phyloP scores from a whole-genome alignment of 30 jellyfish, hydroid and myxozoan genomes.

The Catostylus mosaicus region DNA sequence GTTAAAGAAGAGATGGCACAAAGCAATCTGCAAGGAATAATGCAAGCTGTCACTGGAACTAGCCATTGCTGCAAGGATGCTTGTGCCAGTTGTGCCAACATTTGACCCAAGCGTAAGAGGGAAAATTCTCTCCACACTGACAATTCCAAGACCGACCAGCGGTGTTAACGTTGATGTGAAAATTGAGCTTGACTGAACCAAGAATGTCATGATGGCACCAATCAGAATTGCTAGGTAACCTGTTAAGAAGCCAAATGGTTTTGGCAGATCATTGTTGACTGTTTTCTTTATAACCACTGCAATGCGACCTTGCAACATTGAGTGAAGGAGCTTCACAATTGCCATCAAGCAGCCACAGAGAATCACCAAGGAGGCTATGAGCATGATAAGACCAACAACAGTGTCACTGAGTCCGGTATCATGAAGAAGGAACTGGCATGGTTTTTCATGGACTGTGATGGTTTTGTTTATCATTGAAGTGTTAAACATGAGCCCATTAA shows the following conservation, averaged over 20 bases:
- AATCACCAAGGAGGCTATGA: conserved; percentile 68
- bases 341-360: conserved; percentile 81
- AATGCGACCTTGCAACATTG: conserved; percentile 87
- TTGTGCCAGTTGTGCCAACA: conserved; percentile 94
- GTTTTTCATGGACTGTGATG: conserved; percentile 39
- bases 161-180: conserved; percentile 96
- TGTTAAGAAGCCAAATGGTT: conserved; percentile 88
- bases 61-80: conserved; percentile 94
- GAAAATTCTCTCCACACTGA: conserved; percentile 75
- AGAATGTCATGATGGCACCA: conserved; percentile 93
- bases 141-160: conserved; percentile 92
- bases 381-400: conserved; percentile 85
- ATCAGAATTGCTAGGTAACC: conserved; percentile 85
- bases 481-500: not conserved
- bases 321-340: conserved; percentile 83
- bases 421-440: conserved; percentile 75
- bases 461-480: conserved; percentile 54
- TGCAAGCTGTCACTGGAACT: conserved; percentile 76
- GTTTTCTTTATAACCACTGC: conserved; percentile 82
- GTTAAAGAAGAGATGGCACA: conserved; percentile 92
- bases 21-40: conserved; percentile 81
- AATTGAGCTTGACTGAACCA: conserved; percentile 94
- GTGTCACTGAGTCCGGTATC: conserved; percentile 93
- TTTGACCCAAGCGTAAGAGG: conserved; percentile 94
- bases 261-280: conserved; percentile 82